Base-by-base conservation (phyloP, 2,113 vertebrate species). In the Psittacus erithacus region DNA sequence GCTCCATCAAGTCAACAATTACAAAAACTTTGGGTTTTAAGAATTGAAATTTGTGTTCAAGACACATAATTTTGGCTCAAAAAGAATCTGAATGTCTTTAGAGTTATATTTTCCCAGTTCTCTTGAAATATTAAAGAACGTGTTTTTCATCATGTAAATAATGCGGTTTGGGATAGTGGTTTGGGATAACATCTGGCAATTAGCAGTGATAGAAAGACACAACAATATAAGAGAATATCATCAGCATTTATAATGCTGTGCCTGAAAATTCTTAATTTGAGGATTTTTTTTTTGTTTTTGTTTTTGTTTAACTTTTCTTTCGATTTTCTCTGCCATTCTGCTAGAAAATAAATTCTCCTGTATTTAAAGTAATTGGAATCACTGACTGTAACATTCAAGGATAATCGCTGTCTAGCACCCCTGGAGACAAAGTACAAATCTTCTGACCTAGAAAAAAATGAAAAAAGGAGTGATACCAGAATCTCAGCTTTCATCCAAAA, bases 401-500 rank as follows among this genome's bases (percentile, higher is more conserved):
- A 88, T 90, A 88, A 93, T 78, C 12, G 0, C 59, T 80, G 49
- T 88, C 92, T 95, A 79, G 75, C 79, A 94, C 28, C 62, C 74
- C n/a, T 82, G 76, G 63, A 90, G 70, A 80, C 24, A 78, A 47
- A 82, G n/a, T 17, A 82, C 57, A 83, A 57, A 77, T 43, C 74
- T 86, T 93, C 59, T 93, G 89, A 87, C 64, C 89, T 80, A 82
- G 81, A 90, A 87, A 83, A 60, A 92, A 90, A 79, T 67, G 17
- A 71, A 91, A 94, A 86, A 44, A 78, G 9, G 17, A 91, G 67
- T 82, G 69, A 81, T 73, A 53, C 2, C 69, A 75, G 14, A 65
- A 47, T 20, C 24, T 11, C 55, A 52, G 39, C 9, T 60, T 80
- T 71, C 55, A 50, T 39, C 9, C 46, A 70, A 39, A 95, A 27